A percentile compares a stretch with the other conserved stretches of the same genome.
Evolutionary conservation across 92 coral and sea anemone species (phyloP).

Genomic region (Parazoanthus atlanticus): DNA sequence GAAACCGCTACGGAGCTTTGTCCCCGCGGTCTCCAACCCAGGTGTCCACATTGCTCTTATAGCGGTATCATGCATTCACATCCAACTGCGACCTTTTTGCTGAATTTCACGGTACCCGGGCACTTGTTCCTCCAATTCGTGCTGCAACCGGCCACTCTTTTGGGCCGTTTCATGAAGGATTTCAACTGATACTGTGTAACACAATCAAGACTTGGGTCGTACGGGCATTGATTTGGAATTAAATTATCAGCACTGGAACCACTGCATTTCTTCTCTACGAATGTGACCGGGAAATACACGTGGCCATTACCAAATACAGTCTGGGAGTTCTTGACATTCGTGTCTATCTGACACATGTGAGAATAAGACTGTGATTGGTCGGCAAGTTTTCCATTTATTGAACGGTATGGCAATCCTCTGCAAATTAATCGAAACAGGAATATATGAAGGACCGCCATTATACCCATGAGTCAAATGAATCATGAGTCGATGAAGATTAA

Average conservation of each 20-base stretch:
- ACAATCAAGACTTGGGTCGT: constrained; percentile 36
- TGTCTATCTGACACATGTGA: constrained; percentile 22
- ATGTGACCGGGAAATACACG: constrained; percentile 26
- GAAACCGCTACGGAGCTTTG: background rate
- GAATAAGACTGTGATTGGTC: constrained; percentile 20
- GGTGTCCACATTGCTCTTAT: background rate
- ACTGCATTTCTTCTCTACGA: constrained; percentile 36
- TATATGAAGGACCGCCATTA: too few species aligned
- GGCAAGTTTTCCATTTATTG: constrained; percentile 6
- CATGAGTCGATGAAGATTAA: too few species aligned
- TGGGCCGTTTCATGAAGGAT: constrained; percentile 34
- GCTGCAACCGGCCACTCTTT: constrained; percentile 27
- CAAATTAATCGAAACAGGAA: background rate
- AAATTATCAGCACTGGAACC: constrained; percentile 1
- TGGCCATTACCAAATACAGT: background rate
- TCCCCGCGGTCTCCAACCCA: too few species aligned
- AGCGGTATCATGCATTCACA: constrained; percentile 43
- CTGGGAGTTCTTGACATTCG: constrained; percentile 12
- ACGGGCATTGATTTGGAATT: constrained; percentile 11
- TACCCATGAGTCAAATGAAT: too few species aligned
- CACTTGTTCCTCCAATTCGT: constrained; percentile 28
- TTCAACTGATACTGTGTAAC: constrained; percentile 31
- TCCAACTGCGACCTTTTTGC: constrained; percentile 18
- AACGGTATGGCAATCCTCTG: constrained; percentile 6
- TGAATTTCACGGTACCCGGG: constrained; percentile 9